These are phyloP conservation scores for Myrmecophaga tridactyla DNA, from an alignment of 2,113 vertebrate genomes.

Conservation along the genomic window DNA sequence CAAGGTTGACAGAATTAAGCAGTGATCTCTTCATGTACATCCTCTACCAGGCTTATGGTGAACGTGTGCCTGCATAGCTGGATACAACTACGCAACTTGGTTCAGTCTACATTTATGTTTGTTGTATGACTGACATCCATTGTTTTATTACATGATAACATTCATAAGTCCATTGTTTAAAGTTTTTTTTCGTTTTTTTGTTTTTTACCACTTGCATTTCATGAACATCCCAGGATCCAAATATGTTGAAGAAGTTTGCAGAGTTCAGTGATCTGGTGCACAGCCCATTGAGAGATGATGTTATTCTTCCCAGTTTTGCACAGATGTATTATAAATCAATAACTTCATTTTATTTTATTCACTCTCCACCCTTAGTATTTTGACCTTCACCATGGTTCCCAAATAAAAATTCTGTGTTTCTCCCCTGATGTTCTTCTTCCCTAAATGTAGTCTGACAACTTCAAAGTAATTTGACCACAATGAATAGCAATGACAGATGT, in stretches of 20 bases:
- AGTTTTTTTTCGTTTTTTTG: neutral
- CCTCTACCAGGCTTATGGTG: neutral
- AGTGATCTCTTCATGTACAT: neutral
- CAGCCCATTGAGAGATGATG: neutral
- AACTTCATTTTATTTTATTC: neutral
- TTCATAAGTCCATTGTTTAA: neutral
- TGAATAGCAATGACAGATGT: neutral
- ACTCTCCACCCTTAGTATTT: neutral
- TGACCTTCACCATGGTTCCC: neutral
- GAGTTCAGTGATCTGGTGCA: neutral
- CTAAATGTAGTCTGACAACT: neutral
- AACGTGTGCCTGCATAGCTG: neutral
- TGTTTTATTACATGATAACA: neutral
- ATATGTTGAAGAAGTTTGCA: neutral
- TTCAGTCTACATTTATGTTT: neutral
- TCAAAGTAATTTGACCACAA: neutral
- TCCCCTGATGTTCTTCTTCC: neutral
- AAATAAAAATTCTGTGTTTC: neutral
- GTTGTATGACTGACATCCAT: neutral
- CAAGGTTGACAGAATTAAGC: neutral
- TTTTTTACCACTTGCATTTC: neutral
- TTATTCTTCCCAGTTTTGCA: neutral
- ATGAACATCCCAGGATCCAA: neutral
- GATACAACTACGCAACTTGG: neutral
- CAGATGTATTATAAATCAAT: neutral